phyloP scores from a whole-genome alignment of 2,888 invertebrate genomes.

The Molorchus minor region DNA sequence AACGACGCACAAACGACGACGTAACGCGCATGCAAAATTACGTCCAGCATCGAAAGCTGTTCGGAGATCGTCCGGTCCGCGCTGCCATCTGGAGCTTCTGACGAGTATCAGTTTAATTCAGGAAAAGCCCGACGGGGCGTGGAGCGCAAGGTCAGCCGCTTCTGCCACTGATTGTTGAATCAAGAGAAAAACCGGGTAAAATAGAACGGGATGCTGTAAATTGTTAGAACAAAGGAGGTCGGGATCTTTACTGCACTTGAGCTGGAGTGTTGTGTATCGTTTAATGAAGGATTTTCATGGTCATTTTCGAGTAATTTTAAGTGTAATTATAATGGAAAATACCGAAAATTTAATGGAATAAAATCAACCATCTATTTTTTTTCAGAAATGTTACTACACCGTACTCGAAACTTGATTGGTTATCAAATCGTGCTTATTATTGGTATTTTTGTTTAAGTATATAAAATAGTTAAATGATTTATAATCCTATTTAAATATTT shows the following conservation, averaged over 20 bases:
- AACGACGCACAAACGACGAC: constrained; percentile 1
- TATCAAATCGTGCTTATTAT: too few relatives aligned
- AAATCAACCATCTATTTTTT: neutral
- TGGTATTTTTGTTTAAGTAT: too few relatives aligned
- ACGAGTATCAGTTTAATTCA: constrained; percentile 9
- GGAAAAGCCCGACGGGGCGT: constrained; percentile 6
- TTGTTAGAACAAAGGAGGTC: constrained; percentile 2
- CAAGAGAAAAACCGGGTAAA: constrained; percentile 5
- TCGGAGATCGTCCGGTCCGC: constrained; percentile 15
- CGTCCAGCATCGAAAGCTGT: constrained; percentile 17
- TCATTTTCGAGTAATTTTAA: neutral
- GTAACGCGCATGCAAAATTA: constrained; percentile 37
- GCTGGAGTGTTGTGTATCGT: neutral
- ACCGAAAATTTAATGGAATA: neutral
- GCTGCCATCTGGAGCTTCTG: constrained; percentile 29
- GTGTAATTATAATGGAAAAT: neutral
- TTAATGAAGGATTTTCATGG: neutral
- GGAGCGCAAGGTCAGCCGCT: constrained; percentile 15
- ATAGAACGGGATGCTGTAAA: constrained; percentile 14
- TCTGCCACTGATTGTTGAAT: constrained; percentile 4
- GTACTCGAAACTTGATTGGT: neutral
- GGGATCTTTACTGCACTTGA: neutral
- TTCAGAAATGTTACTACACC: neutral
- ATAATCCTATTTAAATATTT: too few relatives aligned
- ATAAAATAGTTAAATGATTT: too few relatives aligned